Evolutionary conservation across 2,888 invertebrate species (phyloP), one percentile per base, ranked within the genome.

Genomic region (Leptinotarsa juncta): DNA sequence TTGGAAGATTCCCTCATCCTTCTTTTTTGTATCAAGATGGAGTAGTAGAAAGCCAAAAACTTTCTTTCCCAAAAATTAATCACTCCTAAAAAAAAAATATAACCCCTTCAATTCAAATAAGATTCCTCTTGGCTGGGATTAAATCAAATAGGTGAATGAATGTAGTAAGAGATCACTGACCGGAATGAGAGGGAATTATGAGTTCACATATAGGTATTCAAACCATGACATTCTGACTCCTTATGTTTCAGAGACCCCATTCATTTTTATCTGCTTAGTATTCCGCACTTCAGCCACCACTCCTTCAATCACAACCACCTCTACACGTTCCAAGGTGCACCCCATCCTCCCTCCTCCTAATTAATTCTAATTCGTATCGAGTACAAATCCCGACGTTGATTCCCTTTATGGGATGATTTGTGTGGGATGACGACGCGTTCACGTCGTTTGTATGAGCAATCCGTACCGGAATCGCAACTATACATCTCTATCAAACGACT

Each of bases 401-500:
- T 78, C 77, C 75, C 74, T 77, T 77, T 73, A 73, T 75, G 67
- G 73, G 71, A 73, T 80, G 81, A 81, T 80, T 81, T 81, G 80
- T 81, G 81, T 68, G 68, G 76, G 77, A 73, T 71, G 73, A 75
- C 71, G 66, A 57, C 68, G 72, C 69, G 70, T 72, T 67, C 76
- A 74, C 75, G 78, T 74, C 78, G 79, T 79, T 80, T 78, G 77
- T 80, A 77, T 76, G 72, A 70, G 68, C 68, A 50, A 55, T 68
- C 77, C 72, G 72, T 68, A 68, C 71, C 71, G 80, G 78, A 80
- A 81, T 80, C 77, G 78, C 74, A 55, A 69, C 78, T 77, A 79
- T 81, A 82, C 81, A 83, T 84, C 83, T 82, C 83, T 82, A 84
- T 84, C 84, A 83, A 81, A 82, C 81, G 76, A 79, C 82, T 82